Conservation (phyloP, 2,113 vertebrate species). For the Platysteira castanea region DNA sequence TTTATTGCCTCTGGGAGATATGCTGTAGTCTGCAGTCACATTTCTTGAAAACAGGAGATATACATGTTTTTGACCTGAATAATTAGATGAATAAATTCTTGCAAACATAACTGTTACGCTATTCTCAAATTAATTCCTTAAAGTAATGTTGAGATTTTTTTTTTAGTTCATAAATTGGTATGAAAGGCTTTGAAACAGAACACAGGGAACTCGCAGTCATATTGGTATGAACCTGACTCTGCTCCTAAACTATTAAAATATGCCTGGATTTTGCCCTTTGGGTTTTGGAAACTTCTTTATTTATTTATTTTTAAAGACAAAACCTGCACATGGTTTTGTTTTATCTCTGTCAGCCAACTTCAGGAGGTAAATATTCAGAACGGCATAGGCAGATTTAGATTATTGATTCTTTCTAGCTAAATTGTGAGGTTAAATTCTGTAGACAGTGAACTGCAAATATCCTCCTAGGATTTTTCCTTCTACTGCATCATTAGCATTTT, state of each 20-base stretch:
- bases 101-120: neutral
- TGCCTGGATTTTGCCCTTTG: conserved; percentile 13
- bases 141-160: neutral
- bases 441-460: neutral
- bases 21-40: neutral
- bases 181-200: neutral
- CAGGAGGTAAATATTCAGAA: conserved; percentile 8
- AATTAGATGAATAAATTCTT: neutral
- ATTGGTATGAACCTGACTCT: neutral
- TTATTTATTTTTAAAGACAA: neutral
- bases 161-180: neutral
- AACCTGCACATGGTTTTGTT: neutral
- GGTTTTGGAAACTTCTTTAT: neutral
- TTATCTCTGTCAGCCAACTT: neutral
- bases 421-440: neutral
- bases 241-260: neutral
- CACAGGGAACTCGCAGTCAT: neutral
- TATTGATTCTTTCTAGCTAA: neutral
- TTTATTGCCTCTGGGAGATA: neutral
- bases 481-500: neutral
- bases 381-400: neutral
- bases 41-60: neutral
- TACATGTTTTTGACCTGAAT: neutral
- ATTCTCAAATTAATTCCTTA: neutral
- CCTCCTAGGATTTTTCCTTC: neutral